Percentiles rank a stretch among this genome's conserved stretches.
These are phyloP conservation scores for Pemphredon lugubris DNA, from an alignment of 2,888 invertebrate species.

Conservation along the genomic window DNA sequence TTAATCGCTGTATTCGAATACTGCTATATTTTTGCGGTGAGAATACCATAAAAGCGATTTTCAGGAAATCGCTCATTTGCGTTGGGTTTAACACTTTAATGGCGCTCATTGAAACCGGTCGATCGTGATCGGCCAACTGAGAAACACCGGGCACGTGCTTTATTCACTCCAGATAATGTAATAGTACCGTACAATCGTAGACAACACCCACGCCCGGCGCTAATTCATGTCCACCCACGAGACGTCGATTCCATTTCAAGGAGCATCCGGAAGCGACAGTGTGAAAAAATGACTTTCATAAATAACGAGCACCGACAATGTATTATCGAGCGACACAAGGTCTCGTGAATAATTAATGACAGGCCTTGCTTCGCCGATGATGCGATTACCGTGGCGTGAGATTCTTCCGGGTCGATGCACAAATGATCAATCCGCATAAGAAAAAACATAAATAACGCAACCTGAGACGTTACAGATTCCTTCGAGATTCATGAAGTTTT, in stretches of 20 bases:
- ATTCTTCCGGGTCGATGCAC: slow-evolving; percentile 33
- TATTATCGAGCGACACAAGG: slow-evolving; percentile 44
- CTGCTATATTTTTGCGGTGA: too few relatives aligned
- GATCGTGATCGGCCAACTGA: slow-evolving; percentile 12
- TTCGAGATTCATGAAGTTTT: too few relatives aligned
- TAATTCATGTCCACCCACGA: slow-evolving; percentile 41
- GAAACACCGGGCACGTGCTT: slow-evolving; percentile 16
- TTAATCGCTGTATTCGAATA: too few relatives aligned
- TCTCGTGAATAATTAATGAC: slow-evolving; percentile 62
- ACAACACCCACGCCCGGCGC: slow-evolving; percentile 24
- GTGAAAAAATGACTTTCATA: slow-evolving; percentile 4
- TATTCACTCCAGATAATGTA: slow-evolving; percentile 15
- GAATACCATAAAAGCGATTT: neutral
- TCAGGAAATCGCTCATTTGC: slow-evolving; percentile 1
- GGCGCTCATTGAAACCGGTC: slow-evolving; percentile 15
- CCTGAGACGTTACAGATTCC: too few relatives aligned
- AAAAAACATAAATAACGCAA: neutral
- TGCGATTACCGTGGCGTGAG: slow-evolving; percentile 12
- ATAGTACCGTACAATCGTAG: slow-evolving; percentile 21
- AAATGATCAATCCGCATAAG: neutral
- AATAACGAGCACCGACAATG: slow-evolving; percentile 15
- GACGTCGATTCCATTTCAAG: slow-evolving; percentile 21
- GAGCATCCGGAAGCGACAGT: slow-evolving; percentile 27
- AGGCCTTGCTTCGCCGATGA: slow-evolving; percentile 4
- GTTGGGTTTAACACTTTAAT: neutral